phyloP scores from a whole-genome alignment of 2,888 invertebrate species.

The Metallyticus violacea region DNA sequence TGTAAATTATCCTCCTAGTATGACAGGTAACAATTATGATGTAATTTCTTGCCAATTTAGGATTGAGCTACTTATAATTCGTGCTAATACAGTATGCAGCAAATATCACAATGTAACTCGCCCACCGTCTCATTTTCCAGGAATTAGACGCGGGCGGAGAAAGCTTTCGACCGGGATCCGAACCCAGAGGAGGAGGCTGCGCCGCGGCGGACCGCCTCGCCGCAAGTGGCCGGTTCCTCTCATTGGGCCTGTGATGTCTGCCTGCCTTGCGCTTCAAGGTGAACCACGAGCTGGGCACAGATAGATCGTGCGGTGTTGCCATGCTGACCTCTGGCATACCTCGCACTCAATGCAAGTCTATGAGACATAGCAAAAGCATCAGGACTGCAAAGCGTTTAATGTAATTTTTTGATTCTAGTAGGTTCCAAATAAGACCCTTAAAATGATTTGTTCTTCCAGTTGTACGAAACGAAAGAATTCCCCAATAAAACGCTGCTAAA shows the following conservation, averaged over 20 bases:
- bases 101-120: too few species aligned
- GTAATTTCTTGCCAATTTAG: neutral
- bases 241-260: neutral
- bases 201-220: neutral
- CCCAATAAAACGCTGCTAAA: neutral
- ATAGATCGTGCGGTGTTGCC: neutral
- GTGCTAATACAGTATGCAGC: neutral
- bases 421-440: neutral
- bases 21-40: neutral
- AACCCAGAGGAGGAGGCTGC: neutral
- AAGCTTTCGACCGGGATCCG: too few species aligned
- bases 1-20: neutral
- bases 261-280: neutral
- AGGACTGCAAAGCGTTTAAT: neutral
- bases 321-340: neutral
- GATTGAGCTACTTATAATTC: too few species aligned
- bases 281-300: neutral
- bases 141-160: neutral
- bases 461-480: too few species aligned
- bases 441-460: too few species aligned
- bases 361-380: neutral
- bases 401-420: neutral
- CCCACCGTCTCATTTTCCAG: neutral
- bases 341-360: neutral
- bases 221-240: neutral